Conservation (phyloP, 2,113 vertebrate species). For the Dromas ardeola region DNA sequence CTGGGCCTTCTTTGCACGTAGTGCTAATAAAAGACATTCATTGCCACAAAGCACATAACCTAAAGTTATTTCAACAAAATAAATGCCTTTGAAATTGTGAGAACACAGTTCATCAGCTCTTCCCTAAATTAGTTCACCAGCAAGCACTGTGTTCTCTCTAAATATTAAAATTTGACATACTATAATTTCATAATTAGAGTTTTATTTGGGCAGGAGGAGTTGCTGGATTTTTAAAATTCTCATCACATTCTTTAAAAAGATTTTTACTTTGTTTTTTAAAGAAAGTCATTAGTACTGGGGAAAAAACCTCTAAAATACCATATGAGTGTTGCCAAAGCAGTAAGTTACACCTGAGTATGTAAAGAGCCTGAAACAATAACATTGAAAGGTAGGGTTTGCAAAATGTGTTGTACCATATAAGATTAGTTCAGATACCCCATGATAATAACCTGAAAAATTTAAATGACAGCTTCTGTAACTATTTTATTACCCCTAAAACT, state of each 20-base stretch:
- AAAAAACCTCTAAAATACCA: not conserved
- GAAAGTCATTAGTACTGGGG: not conserved
- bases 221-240: not conserved
- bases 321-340: not conserved
- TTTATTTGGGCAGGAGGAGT: not conserved
- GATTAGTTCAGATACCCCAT: not conserved
- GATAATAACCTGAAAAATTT: not conserved
- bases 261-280: not conserved
- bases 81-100: not conserved
- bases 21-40: not conserved
- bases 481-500: not conserved
- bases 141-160: not conserved
- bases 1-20: not conserved
- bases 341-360: not conserved
- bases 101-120: not conserved
- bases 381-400: not conserved
- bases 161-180: not conserved
- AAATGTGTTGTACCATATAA: not conserved
- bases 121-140: conserved; percentile 12
- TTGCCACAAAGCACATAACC: not conserved
- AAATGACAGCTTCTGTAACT: not conserved
- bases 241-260: not conserved
- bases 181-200: not conserved
- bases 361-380: not conserved
- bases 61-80: not conserved